These are phyloP conservation scores for Odontesthes bonariensis DNA, from an alignment of 2,113 vertebrate genomes.

Conservation along the genomic window DNA sequence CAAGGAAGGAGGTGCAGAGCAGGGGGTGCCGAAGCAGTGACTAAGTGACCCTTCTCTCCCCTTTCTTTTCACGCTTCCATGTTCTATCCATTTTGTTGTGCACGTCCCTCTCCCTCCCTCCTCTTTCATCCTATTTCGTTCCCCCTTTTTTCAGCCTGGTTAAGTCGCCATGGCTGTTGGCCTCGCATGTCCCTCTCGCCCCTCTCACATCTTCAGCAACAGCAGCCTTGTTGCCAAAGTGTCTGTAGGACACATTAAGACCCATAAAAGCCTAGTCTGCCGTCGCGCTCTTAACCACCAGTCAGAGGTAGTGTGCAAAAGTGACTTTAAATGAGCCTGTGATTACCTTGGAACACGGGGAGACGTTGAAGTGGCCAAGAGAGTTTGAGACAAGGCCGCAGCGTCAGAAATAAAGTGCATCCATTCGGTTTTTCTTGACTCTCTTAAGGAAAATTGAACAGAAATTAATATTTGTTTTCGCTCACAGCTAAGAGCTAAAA, in stretches of 20 bases:
- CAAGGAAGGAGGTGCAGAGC: conserved; percentile 59
- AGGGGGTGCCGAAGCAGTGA: conserved; percentile 67
- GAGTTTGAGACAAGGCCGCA: conserved; percentile 69
- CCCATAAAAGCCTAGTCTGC: conserved; percentile 80
- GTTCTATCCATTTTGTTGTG: conserved; percentile 76
- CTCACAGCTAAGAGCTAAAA: conserved; percentile 50
- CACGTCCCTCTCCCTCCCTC: conserved; percentile 69
- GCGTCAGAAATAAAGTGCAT: conserved; percentile 43
- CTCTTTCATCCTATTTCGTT: conserved; percentile 77
- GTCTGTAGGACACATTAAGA: conserved; percentile 79
- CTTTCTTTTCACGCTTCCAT: conserved; percentile 72
- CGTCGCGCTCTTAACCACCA: conserved; percentile 76
- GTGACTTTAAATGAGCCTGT: conserved; percentile 81
- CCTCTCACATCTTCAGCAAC: conserved; percentile 55
- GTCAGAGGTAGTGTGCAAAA: conserved; percentile 80
- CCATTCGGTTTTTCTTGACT: conserved; percentile 44
- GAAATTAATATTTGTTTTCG: conserved; percentile 67
- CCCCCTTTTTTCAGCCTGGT: conserved; percentile 76
- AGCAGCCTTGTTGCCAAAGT: conserved; percentile 77
- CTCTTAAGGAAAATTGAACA: conserved; percentile 61
- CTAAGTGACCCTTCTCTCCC: conserved; percentile 81
- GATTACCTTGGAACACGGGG: conserved; percentile 77
- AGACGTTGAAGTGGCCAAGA: conserved; percentile 74
- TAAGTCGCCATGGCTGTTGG: conserved; percentile 76
- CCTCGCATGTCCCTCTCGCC: conserved; percentile 50